Conservation (phyloP, 30 jellyfish, hydroid and myxozoan genomes). For the Aurelia sp. region DNA sequence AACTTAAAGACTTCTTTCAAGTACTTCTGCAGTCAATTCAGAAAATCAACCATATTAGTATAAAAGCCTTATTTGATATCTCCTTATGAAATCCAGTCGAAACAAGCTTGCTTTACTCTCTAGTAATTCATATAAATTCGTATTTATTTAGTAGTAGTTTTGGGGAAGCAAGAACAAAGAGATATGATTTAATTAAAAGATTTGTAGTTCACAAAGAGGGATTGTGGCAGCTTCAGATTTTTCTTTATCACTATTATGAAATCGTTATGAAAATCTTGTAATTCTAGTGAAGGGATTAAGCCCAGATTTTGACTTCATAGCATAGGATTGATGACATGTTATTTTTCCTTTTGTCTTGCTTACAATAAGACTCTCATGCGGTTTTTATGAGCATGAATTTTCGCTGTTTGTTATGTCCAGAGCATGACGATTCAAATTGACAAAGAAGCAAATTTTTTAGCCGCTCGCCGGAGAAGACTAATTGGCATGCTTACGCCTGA, state of each 20-base stretch:
- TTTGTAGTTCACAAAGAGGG: conserved; percentile 32
- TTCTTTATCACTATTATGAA: conserved; percentile 30
- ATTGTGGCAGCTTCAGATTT: conserved; percentile 37
- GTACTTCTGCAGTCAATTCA: no score
- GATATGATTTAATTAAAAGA: conserved; percentile 32
- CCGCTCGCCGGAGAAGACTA: background rate
- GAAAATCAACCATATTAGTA: conserved; percentile 7
- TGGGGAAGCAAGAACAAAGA: conserved; percentile 34
- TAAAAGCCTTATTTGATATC: conserved; percentile 35
- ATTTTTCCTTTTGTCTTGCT: background rate
- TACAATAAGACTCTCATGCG: conserved; percentile 18
- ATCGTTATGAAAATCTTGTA: conserved; percentile 49
- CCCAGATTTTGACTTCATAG: background rate
- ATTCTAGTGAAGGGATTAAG: no score
- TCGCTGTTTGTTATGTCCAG: conserved; percentile 3
- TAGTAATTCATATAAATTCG: conserved; percentile 25
- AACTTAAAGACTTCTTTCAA: no score
- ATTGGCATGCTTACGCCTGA: background rate
- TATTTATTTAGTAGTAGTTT: conserved; percentile 17
- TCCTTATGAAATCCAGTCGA: conserved; percentile 32
- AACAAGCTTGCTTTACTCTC: conserved; percentile 14
- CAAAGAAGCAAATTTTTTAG: background rate
- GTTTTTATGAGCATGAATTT: conserved; percentile 2
- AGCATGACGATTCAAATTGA: background rate
- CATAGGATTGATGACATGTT: conserved; percentile 1